Evolutionary conservation across 2,888 invertebrate species (phyloP).

Genomic region (Chaetoderma sp.): DNA sequence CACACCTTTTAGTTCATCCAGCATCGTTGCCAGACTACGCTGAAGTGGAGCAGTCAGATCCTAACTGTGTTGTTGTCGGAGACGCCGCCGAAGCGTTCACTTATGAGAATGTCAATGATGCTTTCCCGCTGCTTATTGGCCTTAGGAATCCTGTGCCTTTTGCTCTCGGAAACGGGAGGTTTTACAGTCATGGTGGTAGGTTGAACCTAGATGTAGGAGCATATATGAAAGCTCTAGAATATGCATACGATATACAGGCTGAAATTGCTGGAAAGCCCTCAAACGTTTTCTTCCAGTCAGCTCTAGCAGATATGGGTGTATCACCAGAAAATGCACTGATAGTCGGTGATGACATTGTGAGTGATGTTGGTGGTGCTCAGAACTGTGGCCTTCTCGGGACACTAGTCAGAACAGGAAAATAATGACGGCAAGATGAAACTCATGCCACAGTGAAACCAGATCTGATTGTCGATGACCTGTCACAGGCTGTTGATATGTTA

Average conservation of each 20-base stretch:
- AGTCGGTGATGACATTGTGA: slow-evolving; percentile 75
- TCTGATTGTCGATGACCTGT: slow-evolving; percentile 72
- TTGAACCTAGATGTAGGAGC: slow-evolving; percentile 74
- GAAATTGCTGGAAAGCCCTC: slow-evolving; percentile 74
- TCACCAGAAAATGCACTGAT: slow-evolving; percentile 69
- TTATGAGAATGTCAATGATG: slow-evolving; percentile 72
- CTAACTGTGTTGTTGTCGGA: slow-evolving; percentile 74
- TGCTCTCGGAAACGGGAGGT: slow-evolving; percentile 68
- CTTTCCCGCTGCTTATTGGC: slow-evolving; percentile 70
- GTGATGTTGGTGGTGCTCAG: slow-evolving; percentile 74
- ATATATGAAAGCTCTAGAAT: slow-evolving; percentile 70
- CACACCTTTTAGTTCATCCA: slow-evolving; percentile 71
- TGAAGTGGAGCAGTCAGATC: slow-evolving; percentile 67
- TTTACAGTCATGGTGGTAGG: slow-evolving; percentile 71
- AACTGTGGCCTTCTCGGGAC: slow-evolving; percentile 72
- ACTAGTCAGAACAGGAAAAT: slow-evolving; percentile 75
- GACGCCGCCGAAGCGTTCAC: slow-evolving; percentile 73
- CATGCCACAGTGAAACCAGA: slow-evolving; percentile 72
- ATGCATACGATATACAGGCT: slow-evolving; percentile 70
- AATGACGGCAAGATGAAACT: slow-evolving; percentile 71
- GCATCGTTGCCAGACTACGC: slow-evolving; percentile 69
- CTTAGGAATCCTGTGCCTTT: slow-evolving; percentile 66
- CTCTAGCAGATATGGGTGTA: slow-evolving; percentile 70
- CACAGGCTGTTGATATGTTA: slow-evolving; percentile 70
- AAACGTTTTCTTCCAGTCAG: slow-evolving; percentile 70